Evolutionary conservation across 2,113 vertebrate genomes (phyloP).

Genomic region (Tragulus kanchil): DNA sequence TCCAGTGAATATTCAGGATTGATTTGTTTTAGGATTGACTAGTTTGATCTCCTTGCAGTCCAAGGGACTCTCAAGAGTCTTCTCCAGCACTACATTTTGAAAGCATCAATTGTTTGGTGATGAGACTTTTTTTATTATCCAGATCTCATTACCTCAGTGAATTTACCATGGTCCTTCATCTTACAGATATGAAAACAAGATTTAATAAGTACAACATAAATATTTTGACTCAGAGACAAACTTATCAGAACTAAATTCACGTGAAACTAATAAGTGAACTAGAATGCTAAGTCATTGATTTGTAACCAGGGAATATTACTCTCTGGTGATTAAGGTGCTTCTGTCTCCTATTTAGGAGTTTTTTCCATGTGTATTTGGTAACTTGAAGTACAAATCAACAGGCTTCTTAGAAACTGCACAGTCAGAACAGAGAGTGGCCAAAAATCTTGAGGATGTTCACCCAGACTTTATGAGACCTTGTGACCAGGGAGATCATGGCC

Average conservation of each 20-base stretch:
- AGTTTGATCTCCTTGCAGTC: too few species aligned
- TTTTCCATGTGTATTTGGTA: neutral
- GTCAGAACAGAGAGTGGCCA: neutral
- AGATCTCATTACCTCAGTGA: neutral
- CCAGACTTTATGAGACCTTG: neutral
- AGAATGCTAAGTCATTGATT: slow-evolving; percentile 17
- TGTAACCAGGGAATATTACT: neutral
- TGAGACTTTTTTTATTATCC: too few species aligned
- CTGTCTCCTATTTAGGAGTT: neutral
- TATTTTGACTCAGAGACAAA: neutral
- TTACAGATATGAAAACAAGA: neutral
- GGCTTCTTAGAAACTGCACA: neutral
- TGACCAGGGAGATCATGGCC: too few species aligned
- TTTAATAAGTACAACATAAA: slow-evolving; percentile 4
- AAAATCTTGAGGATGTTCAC: neutral
- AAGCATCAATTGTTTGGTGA: too few species aligned
- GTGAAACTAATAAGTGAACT: neutral
- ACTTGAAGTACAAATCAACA: neutral
- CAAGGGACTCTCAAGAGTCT: too few species aligned
- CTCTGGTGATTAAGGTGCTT: neutral
- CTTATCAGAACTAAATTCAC: neutral
- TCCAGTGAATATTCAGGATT: too few species aligned
- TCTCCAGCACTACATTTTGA: too few species aligned
- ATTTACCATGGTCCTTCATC: neutral
- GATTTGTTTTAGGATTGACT: too few species aligned